Conservation (phyloP, 2,888 invertebrate genomes). For the Hirtodrosophila alboralis region DNA sequence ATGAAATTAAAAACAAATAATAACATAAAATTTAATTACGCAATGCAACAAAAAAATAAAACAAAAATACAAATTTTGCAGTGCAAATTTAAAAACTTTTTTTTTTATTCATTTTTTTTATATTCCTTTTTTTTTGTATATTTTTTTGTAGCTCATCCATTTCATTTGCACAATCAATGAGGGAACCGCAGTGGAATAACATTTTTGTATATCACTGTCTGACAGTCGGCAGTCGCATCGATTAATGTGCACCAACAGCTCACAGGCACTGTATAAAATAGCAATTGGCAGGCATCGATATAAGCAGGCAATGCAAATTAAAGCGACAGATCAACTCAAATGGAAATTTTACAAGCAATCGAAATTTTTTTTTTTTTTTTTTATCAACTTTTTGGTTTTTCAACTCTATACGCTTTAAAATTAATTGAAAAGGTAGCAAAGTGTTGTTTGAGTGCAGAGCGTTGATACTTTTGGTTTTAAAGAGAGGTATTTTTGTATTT, state of each 20-base stretch:
- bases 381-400: too few species aligned
- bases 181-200: conserved; percentile 55
- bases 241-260: conserved; percentile 10
- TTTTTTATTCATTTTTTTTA: too few species aligned
- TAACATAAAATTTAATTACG: conserved; percentile 53
- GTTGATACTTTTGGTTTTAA: too few species aligned
- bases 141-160: conserved; percentile 16
- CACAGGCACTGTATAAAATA: conserved; percentile 35
- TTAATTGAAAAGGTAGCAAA: too few species aligned
- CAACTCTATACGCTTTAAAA: too few species aligned
- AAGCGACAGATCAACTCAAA: conserved; percentile 45
- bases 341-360: conserved; percentile 15
- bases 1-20: conserved; percentile 70
- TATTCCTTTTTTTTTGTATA: conserved; percentile 12
- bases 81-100: too few species aligned
- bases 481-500: too few species aligned
- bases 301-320: conserved; percentile 45
- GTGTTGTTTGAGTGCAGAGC: too few species aligned
- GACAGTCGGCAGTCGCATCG: conserved; percentile 8
- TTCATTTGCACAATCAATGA: conserved; percentile 63
- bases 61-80: conserved; percentile 11
- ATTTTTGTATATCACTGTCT: conserved; percentile 26
- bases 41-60: too few species aligned
- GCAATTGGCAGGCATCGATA: conserved; percentile 40
- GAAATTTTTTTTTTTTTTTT: too few species aligned